These are phyloP conservation scores for Lydus trimaculatus DNA, from an alignment of 2,888 invertebrate genomes.

Conservation along the genomic window DNA sequence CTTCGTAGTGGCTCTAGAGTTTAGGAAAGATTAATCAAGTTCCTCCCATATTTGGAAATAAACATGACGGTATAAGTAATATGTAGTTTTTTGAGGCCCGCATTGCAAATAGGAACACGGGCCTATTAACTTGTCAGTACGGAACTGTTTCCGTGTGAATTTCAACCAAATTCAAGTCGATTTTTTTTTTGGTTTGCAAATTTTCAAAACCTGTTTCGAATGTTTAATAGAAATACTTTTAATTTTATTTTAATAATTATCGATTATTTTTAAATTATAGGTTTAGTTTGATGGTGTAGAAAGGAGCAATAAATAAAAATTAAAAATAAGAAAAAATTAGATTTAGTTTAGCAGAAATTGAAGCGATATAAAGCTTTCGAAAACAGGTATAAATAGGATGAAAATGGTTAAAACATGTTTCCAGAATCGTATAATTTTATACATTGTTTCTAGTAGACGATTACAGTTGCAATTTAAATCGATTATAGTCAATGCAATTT, in stretches of 20 bases:
- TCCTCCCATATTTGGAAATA: too few relatives aligned
- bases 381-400: not conserved
- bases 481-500: slow-evolving; percentile 6
- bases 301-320: not conserved
- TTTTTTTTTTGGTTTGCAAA: not conserved
- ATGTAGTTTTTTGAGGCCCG: too few relatives aligned
- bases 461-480: not conserved
- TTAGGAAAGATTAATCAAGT: too few relatives aligned
- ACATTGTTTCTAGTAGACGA: not conserved
- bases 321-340: not conserved
- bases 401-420: slow-evolving; percentile 3
- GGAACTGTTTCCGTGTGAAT: too few relatives aligned
- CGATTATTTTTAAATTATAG: not conserved
- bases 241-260: not conserved
- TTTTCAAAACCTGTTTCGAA: not conserved
- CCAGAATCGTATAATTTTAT: slow-evolving; percentile 3
- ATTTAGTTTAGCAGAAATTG: not conserved
- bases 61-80: too few relatives aligned
- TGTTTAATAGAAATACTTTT: not conserved
- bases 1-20: too few relatives aligned
- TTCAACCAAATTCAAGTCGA: not conserved
- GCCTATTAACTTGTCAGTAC: too few relatives aligned
- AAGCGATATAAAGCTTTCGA: not conserved
- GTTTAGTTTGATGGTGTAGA: not conserved
- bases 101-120: too few relatives aligned